Conservation (phyloP, 1,140 invertebrate species). For the Pogonomyrmex californicus region DNA sequence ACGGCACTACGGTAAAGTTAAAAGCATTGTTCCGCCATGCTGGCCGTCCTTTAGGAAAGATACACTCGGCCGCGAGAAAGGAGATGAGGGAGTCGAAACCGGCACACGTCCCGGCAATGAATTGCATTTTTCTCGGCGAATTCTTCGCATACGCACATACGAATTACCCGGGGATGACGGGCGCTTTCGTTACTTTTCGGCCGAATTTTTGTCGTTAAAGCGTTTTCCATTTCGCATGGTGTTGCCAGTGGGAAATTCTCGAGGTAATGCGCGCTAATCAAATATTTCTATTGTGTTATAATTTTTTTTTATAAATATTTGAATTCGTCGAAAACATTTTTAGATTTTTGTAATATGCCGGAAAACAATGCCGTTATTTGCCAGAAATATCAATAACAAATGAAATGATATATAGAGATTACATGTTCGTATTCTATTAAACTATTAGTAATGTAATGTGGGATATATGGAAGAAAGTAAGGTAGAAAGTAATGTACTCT, state of each 20-base stretch:
- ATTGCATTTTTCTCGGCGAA: conserved; percentile 58
- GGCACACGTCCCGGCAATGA: conserved; percentile 35
- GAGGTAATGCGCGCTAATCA: neutral
- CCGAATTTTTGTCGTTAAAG: conserved; percentile 18
- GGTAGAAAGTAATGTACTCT: neutral
- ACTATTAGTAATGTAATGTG: conserved; percentile 9
- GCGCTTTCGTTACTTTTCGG: conserved; percentile 24
- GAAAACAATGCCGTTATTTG: neutral
- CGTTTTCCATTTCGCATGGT: neutral
- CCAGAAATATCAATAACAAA: neutral
- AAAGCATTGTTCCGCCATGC: conserved; percentile 61
- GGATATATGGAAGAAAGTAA: conserved; percentile 17
- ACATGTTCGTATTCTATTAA: neutral
- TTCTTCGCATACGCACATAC: conserved; percentile 61
- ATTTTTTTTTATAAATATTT: conserved; percentile 8
- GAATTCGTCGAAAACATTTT: neutral
- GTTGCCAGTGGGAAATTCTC: neutral
- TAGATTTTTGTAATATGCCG: neutral
- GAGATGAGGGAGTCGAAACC: conserved; percentile 25
- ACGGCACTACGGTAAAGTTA: conserved; percentile 50
- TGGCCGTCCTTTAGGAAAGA: conserved; percentile 54
- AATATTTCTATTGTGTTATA: conserved; percentile 5
- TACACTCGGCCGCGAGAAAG: conserved; percentile 44
- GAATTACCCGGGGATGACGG: conserved; percentile 34
- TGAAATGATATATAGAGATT: conserved; percentile 1